Percentiles rank a stretch among this genome's conserved stretches.
These are phyloP conservation scores for Machaerirhynchus nigripectus DNA, from an alignment of 2,113 vertebrate species.

Conservation along the genomic window DNA sequence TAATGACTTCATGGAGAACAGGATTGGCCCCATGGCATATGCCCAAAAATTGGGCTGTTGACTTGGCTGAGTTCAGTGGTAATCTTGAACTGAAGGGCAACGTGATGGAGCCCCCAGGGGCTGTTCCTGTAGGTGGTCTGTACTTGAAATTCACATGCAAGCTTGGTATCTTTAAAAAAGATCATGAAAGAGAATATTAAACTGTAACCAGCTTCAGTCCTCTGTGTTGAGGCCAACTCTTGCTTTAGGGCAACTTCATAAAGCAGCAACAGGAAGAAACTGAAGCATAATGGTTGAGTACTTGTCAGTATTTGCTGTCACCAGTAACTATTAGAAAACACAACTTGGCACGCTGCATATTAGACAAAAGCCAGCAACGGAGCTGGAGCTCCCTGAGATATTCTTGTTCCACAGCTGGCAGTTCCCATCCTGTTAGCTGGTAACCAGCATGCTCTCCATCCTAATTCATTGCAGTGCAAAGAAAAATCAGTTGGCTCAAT, in stretches of 20 bases:
- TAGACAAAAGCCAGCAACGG: not conserved
- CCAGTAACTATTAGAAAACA: not conserved
- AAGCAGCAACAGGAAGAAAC: not conserved
- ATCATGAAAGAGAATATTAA: not conserved
- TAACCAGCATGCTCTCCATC: fast-evolving
- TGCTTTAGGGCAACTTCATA: not conserved
- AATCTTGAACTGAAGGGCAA: not conserved
- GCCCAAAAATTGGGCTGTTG: not conserved
- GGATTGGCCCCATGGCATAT: not conserved
- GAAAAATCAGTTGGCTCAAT: not conserved
- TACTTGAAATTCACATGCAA: not conserved
- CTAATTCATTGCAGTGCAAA: not conserved
- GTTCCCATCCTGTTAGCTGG: not conserved
- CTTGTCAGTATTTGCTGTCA: constrained; percentile 7
- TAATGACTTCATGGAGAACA: not conserved
- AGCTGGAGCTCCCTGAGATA: not conserved
- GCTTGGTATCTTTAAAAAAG: not conserved
- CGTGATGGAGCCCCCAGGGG: fast-evolving
- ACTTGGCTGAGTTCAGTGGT: not conserved
- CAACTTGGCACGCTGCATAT: not conserved
- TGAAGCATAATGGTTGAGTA: not conserved
- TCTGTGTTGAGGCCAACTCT: not conserved
- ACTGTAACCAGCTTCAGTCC: not conserved
- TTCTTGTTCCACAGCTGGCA: not conserved
- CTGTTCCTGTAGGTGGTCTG: not conserved